A percentile compares a stretch with the other conserved stretches of the same genome.
Evolutionary conservation across 2,888 invertebrate species (phyloP).

Genomic region (Cosmia pyralina): DNA sequence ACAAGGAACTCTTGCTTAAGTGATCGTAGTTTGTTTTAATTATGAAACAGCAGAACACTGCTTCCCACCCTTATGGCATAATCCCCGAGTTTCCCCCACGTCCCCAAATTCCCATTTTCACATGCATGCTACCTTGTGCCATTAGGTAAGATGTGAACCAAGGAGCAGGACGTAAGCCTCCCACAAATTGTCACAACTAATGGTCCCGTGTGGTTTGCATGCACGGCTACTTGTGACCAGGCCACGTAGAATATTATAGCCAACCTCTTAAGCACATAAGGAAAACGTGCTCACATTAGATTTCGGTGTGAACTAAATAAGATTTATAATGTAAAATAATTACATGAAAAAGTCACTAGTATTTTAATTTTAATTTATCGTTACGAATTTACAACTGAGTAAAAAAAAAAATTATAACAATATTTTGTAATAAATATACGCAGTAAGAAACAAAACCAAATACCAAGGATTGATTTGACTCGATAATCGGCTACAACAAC

Average conservation of each 20-base stretch:
- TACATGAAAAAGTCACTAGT: too few species aligned
- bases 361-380: too few species aligned
- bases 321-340: too few species aligned
- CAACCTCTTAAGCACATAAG: conserved; percentile 27
- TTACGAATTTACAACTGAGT: too few species aligned
- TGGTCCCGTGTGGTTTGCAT: conserved; percentile 51
- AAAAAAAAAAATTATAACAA: too few species aligned
- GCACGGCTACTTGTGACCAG: conserved; percentile 33
- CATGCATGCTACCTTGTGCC: conserved; percentile 21
- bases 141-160: conserved; percentile 40
- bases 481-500: background rate
- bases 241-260: conserved; percentile 47
- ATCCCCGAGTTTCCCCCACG: conserved; percentile 17
- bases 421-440: too few species aligned
- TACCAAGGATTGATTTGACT: background rate
- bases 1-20: too few species aligned
- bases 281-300: conserved; percentile 39
- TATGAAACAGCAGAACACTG: conserved; percentile 6
- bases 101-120: conserved; percentile 28
- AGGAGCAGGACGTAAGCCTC: conserved; percentile 43
- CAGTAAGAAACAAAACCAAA: background rate
- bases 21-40: conserved; percentile 15
- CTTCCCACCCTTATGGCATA: background rate
- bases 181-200: conserved; percentile 56
- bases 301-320: background rate